Evolutionary conservation across 2,888 invertebrate genomes (phyloP).

Genomic region (Pheosia tremula): DNA sequence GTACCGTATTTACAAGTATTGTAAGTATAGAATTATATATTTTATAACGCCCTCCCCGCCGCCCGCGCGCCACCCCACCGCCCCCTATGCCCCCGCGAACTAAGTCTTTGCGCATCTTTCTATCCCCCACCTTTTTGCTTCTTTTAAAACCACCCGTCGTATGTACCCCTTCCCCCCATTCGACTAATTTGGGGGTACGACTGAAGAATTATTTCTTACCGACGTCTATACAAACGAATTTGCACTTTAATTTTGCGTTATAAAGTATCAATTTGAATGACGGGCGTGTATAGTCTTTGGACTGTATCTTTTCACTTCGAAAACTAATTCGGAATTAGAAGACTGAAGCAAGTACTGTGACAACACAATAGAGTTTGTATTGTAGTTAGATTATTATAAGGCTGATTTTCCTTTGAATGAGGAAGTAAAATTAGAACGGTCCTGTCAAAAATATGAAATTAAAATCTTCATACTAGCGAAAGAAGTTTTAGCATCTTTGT

Average conservation of each 20-base stretch:
- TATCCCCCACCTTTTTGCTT: constrained; percentile 84
- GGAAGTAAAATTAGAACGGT: constrained; percentile 80
- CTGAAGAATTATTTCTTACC: constrained; percentile 84
- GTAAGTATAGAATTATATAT: constrained; percentile 85
- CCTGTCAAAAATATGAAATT: constrained; percentile 85
- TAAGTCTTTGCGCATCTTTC: constrained; percentile 85
- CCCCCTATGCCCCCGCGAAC: constrained; percentile 74
- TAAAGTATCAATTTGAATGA: constrained; percentile 52
- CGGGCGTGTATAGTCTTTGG: constrained; percentile 72
- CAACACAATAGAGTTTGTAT: constrained; percentile 29
- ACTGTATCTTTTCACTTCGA: constrained; percentile 85
- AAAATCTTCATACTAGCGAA: constrained; percentile 85
- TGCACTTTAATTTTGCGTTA: constrained; percentile 44
- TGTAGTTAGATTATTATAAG: constrained; percentile 49
- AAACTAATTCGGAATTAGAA: constrained; percentile 84
- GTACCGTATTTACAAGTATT: constrained; percentile 85
- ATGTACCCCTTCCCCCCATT: constrained; percentile 83
- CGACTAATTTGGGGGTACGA: constrained; percentile 85
- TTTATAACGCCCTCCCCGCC: constrained; percentile 77
- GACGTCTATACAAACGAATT: constrained; percentile 50
- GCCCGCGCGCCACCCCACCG: constrained; percentile 31
- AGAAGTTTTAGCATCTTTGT: constrained; percentile 85
- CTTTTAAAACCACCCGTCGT: constrained; percentile 84
- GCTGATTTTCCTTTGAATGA: constrained; percentile 6
- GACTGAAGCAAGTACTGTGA: constrained; percentile 75